phyloP scores from a whole-genome alignment of 1,140 invertebrate genomes.

The Drosophila sturtevanti region DNA sequence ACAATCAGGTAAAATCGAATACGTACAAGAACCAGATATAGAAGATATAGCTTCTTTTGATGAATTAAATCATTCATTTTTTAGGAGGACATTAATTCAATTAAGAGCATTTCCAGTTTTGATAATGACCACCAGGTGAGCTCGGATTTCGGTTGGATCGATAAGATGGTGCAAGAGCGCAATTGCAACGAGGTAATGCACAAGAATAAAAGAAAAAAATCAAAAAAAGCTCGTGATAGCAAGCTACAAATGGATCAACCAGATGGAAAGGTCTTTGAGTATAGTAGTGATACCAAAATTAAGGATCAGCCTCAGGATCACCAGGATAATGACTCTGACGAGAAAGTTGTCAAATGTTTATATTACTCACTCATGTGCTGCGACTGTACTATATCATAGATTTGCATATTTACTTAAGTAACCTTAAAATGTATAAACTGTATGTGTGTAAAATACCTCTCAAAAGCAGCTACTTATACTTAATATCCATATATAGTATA shows the following conservation, averaged over 20 bases:
- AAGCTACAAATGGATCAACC: conserved; percentile 58
- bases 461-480: conserved; percentile 29
- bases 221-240: conserved; percentile 50
- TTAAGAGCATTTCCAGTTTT: conserved; percentile 72
- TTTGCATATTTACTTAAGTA: conserved; percentile 4
- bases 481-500: background rate
- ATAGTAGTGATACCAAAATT: conserved; percentile 28
- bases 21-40: background rate
- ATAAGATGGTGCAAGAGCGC: conserved; percentile 59
- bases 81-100: conserved; percentile 79
- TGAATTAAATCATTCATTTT: background rate
- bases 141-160: conserved; percentile 69
- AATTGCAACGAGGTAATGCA: conserved; percentile 61
- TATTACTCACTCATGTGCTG: conserved; percentile 82
- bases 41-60: background rate
- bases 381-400: conserved; percentile 80
- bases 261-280: conserved; percentile 55
- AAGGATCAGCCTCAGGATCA: conserved; percentile 38
- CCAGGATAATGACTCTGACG: conserved; percentile 64
- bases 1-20: conserved; percentile 58
- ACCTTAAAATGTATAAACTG: background rate
- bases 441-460: conserved; percentile 51
- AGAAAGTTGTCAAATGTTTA: conserved; percentile 79
- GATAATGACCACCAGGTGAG: conserved; percentile 35
- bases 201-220: conserved; percentile 75